Conservation (phyloP, 2,888 invertebrate species). For the Megastigmus dorsalis region DNA sequence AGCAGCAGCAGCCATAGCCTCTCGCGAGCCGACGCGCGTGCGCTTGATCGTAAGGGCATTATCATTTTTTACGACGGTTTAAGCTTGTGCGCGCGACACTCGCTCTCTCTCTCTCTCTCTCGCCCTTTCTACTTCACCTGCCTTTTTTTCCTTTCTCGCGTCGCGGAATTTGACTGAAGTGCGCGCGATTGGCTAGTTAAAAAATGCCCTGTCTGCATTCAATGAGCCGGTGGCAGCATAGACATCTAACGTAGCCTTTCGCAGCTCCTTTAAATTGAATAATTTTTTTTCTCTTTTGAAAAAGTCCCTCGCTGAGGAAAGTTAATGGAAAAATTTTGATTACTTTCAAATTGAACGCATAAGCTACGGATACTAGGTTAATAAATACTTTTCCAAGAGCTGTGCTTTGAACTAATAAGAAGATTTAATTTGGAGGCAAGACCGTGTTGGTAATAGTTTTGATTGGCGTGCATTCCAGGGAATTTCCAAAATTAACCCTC, state of each 20-base stretch:
- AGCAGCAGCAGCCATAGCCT: background rate
- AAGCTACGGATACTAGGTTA: too few relatives aligned
- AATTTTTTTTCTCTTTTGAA: background rate
- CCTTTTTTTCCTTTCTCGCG: constrained; percentile 10
- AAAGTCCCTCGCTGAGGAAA: too few relatives aligned
- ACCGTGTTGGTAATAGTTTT: too few relatives aligned
- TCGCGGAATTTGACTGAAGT: constrained; percentile 2
- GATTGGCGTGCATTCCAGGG: too few relatives aligned
- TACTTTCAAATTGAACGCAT: too few relatives aligned
- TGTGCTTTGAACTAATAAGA: too few relatives aligned
- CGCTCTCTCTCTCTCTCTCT: constrained; percentile 20
- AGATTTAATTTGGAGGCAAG: too few relatives aligned
- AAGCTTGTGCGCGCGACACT: constrained; percentile 42
- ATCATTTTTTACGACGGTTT: constrained; percentile 19
- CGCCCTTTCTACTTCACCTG: constrained; percentile 31
- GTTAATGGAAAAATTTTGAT: too few relatives aligned
- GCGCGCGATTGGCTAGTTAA: constrained; percentile 8
- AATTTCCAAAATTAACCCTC: too few relatives aligned
- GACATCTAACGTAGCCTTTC: background rate
- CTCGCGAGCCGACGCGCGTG: background rate
- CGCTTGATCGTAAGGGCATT: constrained; percentile 40
- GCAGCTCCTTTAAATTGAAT: background rate
- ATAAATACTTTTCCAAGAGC: too few relatives aligned
- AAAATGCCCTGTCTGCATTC: background rate
- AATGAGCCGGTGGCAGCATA: too few relatives aligned